phyloP scores from a whole-genome alignment of 2,888 invertebrate genomes.

The Sylvicola cinctus region DNA sequence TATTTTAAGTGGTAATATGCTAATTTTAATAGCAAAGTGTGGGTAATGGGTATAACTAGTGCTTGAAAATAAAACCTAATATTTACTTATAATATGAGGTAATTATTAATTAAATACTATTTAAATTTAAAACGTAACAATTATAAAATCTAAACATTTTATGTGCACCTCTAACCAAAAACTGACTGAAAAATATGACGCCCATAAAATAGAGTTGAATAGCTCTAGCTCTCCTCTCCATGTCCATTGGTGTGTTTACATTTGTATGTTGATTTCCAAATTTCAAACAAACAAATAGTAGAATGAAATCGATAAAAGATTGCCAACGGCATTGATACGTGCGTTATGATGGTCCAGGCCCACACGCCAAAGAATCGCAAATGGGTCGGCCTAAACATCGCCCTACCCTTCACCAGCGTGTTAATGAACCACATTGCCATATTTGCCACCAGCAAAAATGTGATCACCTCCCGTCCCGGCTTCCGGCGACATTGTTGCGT shows the following conservation, averaged over 20 bases:
- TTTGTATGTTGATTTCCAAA: constrained; percentile 92
- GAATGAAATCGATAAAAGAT: constrained; percentile 92
- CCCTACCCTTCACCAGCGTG: constrained; percentile 74
- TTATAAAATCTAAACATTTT: too few relatives aligned
- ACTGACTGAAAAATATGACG: too few relatives aligned
- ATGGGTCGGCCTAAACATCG: constrained; percentile 82
- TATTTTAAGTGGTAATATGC: too few relatives aligned
- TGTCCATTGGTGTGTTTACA: constrained; percentile 74
- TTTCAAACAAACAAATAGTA: constrained; percentile 86
- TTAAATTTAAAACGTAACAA: too few relatives aligned
- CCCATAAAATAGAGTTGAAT: too few relatives aligned
- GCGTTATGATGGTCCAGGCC: constrained; percentile 92
- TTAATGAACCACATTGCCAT: constrained; percentile 90
- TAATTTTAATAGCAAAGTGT: too few relatives aligned
- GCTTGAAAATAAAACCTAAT: too few relatives aligned
- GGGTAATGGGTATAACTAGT: too few relatives aligned
- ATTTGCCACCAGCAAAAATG: constrained; percentile 75
- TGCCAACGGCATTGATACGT: constrained; percentile 80
- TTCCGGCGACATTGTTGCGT: constrained; percentile 67
- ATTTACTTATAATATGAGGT: too few relatives aligned
- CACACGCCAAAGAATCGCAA: constrained; percentile 78
- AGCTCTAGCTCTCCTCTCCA: too few relatives aligned
- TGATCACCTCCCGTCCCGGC: constrained; percentile 84
- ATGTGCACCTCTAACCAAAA: too few relatives aligned
- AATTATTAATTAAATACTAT: too few relatives aligned